Evolutionary conservation across 2,113 vertebrate species (phyloP).

Genomic region (Rhegmatorhina hoffmannsi): DNA sequence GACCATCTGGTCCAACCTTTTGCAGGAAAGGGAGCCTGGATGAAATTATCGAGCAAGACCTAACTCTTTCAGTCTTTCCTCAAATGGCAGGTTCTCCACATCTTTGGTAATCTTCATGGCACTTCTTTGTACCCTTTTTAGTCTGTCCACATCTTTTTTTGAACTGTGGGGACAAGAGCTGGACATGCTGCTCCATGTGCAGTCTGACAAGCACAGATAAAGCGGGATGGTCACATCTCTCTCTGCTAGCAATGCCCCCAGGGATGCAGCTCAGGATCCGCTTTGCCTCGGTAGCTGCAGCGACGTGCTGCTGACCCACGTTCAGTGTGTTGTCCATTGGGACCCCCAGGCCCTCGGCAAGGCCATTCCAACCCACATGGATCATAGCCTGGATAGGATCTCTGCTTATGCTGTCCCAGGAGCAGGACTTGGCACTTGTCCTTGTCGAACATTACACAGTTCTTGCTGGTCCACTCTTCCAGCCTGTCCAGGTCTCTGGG

Average conservation of each 20-base stretch:
- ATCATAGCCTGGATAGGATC: neutral
- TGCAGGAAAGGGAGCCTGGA: neutral
- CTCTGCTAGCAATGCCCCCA: neutral
- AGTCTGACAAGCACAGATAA: neutral
- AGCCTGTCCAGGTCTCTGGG: neutral
- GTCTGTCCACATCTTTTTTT: neutral
- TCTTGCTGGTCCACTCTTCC: neutral
- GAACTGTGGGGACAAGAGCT: neutral
- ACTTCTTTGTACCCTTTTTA: neutral
- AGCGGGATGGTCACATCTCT: neutral
- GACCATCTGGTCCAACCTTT: neutral
- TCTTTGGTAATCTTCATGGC: neutral
- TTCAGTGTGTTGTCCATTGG: neutral
- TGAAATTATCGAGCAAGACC: fast-evolving
- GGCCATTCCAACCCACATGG: neutral
- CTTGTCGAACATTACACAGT: neutral
- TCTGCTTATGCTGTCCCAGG: neutral
- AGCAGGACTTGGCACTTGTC: too few species aligned
- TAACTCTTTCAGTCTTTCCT: neutral
- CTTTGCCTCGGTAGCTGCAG: neutral
- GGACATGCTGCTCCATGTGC: too few species aligned
- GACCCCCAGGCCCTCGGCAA: neutral
- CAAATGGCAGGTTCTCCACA: neutral
- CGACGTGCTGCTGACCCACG: neutral
- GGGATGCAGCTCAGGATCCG: neutral